Percentiles rank a stretch among this genome's conserved stretches.
Conservation (phyloP, 2,888 invertebrate genomes). For the Aleiodes testaceus region DNA sequence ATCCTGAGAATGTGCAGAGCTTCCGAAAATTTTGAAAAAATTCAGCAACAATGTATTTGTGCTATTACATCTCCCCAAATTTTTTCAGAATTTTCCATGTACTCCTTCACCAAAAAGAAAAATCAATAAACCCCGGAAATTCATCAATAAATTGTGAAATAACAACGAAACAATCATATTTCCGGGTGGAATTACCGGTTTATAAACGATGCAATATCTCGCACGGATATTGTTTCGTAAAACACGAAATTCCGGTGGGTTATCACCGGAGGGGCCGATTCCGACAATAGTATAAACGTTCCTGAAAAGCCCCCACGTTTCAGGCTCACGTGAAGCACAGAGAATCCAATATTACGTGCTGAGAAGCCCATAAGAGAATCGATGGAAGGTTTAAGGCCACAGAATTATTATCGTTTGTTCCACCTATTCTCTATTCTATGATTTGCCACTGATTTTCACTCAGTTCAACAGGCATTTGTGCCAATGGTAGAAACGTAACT, state of each 20-base stretch:
- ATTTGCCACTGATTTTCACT: conserved; percentile 10
- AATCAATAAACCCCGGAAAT: too few species aligned
- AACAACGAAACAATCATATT: conserved; percentile 66
- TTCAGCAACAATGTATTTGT: too few species aligned
- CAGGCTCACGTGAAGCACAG: neutral
- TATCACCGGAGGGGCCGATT: conserved; percentile 33
- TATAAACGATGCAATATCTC: conserved; percentile 68
- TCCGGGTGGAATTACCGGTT: conserved; percentile 66
- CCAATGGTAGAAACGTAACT: conserved; percentile 23
- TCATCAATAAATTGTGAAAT: too few species aligned
- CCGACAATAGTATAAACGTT: conserved; percentile 30
- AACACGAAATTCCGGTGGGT: conserved; percentile 60
- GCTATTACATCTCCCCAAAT: too few species aligned
- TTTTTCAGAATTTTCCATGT: too few species aligned
- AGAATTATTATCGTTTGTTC: conserved; percentile 44
- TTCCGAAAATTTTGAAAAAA: too few species aligned
- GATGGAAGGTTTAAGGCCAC: conserved; percentile 29
- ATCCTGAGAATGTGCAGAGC: too few species aligned
- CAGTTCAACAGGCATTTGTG: neutral
- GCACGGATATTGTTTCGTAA: conserved; percentile 70
- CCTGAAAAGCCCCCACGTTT: conserved; percentile 10
- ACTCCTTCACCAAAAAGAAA: too few species aligned
- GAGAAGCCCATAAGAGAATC: conserved; percentile 8
- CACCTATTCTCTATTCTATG: conserved; percentile 29
- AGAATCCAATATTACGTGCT: neutral